Evolutionary conservation across 2,113 vertebrate genomes (phyloP).

Genomic region (Sisor rabdophorus): DNA sequence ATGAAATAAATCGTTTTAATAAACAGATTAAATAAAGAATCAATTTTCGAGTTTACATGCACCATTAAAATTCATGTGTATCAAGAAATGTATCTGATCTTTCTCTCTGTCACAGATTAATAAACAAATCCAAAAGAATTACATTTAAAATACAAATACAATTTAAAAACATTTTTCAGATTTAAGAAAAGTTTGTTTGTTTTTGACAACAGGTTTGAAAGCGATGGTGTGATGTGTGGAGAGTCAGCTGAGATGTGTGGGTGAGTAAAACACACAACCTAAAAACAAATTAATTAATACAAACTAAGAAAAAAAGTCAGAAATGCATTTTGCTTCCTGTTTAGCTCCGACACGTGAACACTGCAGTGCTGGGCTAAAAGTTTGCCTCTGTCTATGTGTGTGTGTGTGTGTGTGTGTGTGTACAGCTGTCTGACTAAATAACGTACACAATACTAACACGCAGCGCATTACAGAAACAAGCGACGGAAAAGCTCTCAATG

Average conservation of each 20-base stretch:
- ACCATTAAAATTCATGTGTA: no score
- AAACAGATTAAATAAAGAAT: no score
- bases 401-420: constrained; percentile 14
- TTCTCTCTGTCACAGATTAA: no score
- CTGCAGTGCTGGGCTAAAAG: not conserved
- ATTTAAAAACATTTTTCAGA: not conserved
- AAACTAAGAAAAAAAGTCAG: not conserved
- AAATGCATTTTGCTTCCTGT: not conserved
- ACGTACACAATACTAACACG: constrained; percentile 1
- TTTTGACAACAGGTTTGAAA: not conserved
- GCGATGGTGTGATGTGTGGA: not conserved
- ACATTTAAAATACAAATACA: no score
- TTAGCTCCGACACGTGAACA: not conserved
- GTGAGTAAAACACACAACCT: not conserved
- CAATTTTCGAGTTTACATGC: no score
- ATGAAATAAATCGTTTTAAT: no score
- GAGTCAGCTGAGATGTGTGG: not conserved
- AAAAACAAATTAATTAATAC: not conserved
- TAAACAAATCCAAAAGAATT: no score
- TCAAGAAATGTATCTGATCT: no score
- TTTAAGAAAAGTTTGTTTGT: not conserved
- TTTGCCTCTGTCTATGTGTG: not conserved
- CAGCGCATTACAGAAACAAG: not conserved
- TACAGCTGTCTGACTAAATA: constrained; percentile 12
- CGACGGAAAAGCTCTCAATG: not conserved